Evolutionary conservation across 1,140 invertebrate genomes (phyloP), one percentile per base, ranked within the genome.

Genomic region (Ridgeia piscesae): DNA sequence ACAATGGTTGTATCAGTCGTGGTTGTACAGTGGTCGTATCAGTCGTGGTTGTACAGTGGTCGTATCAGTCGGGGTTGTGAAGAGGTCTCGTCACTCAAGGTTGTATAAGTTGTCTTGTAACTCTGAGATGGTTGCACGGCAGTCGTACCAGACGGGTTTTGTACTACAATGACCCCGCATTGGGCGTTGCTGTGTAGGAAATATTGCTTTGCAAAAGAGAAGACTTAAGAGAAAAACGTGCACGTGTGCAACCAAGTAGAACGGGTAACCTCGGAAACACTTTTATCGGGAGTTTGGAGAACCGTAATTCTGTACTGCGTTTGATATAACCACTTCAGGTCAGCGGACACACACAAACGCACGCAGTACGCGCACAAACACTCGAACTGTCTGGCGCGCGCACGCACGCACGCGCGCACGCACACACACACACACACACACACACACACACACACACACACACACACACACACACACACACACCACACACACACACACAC

Each of bases 371-470:
- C 48, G 21, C 8, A 50, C 8, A 50, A 21, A 50, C 48, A 21
- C 8, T 11, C 48, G 48, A 21, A 50, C 48, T 11, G 48, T 8
- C 8, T 50, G 48, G 48, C 11, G 58, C 14, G 27, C 58, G 27
- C 14, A 77, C 27, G 14, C 58, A 77, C 6, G 27, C 17, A 33
- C 35, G 35, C 33, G 17, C n/a, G 9, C 35, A 90, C 21, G 35
- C 35, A 90, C 35, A 27, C 35, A 90, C 35, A 27, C 35, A 90
- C 35, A 33, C 35, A 90, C 89, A 33, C 33, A 90, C 89, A 33
- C 89, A 90, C 35, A 33, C 89, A 90, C 35, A 33, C 89, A 90
- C 89, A 17, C 89, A 90, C 35, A 33, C 89, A 90, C 89, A 33
- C 89, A 90, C 31, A 33, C 31, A 90, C 31, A 33, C 89, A 90